Base-by-base conservation (phyloP, 1,140 invertebrate species). In the Anadara kagoshimensis region DNA sequence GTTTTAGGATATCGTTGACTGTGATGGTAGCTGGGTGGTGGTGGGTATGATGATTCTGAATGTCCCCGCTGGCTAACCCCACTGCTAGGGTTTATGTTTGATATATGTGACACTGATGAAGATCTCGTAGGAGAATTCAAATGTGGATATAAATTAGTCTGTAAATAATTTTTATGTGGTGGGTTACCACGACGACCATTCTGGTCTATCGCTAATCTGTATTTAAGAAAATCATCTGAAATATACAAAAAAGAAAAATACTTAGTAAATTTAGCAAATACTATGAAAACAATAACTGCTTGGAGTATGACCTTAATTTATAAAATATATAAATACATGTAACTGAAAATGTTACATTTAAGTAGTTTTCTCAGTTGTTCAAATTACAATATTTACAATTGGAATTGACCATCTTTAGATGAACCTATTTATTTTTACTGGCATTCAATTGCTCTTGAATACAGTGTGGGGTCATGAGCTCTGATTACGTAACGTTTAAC, bases 151-250 rank as follows among this genome's bases (percentile, higher is more conserved):
- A 26, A 57, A 57, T 36, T 36, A 36, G 2, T 36, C 29, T 36
- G 29, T 36, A 36, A 36, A 36, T 36, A 36, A 36, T 36, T 36
- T 36, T 36, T 36, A 18, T 69, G 63, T 26, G 70, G 70, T 29
- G 70, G 70, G 20, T 56, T 67, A 26, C 70, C 70, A 53, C 70
- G 41, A 45, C 70, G 49, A 11, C 70, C 70, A 36, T 36, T 36
- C 29, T 36, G 29, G 29, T 4, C 16, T 24, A 67, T 51, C 54
- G 49, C 18, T 14, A 44, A 41, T 29, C 26, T 57, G 24, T 18
- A 51, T 51, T 22, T 22, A 16, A 16, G 16, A 16, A 51, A 18
- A 51, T 51, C 49, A 51, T 51, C 49, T 51, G 20, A 51, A 51
- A 51, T 10, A 22, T 4, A 51, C 16, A 51, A 16, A 51, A 51